Evolutionary conservation across 30 jellyfish, hydroid and myxozoan genomes (phyloP).

Genomic region (Aurelia coerulea): DNA sequence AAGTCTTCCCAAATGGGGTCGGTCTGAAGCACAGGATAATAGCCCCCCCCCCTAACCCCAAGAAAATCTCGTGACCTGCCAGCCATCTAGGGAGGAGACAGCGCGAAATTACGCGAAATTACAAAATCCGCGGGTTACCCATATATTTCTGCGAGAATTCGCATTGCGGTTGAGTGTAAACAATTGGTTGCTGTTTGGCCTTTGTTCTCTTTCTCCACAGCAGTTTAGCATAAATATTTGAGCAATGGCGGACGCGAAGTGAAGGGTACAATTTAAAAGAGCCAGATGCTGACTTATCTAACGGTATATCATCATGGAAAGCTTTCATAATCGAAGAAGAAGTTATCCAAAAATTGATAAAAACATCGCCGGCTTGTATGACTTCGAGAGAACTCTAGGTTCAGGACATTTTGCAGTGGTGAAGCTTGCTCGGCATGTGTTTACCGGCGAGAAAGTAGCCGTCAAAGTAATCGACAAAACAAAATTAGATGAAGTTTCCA

Average conservation of each 20-base stretch:
- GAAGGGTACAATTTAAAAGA: conserved; percentile 11
- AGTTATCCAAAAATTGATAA: conserved; percentile 55
- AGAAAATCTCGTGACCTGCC: too few species aligned
- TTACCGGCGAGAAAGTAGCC: conserved; percentile 98
- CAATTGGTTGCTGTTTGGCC: conserved; percentile 5
- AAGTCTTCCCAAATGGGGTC: too few species aligned
- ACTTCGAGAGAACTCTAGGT: conserved; percentile 90
- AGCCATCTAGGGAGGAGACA: too few species aligned
- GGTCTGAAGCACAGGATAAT: too few species aligned
- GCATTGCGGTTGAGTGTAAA: neutral
- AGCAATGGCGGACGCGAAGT: conserved; percentile 6
- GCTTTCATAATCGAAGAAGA: conserved; percentile 40
- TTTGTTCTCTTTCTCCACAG: neutral
- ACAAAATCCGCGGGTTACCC: neutral
- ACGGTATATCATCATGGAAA: conserved; percentile 7
- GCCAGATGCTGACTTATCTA: conserved; percentile 42
- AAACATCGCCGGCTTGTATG: conserved; percentile 94
- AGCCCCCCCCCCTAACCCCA: too few species aligned
- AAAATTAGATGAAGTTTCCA: conserved; percentile 88
- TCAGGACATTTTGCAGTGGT: conserved; percentile 99
- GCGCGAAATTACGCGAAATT: too few species aligned
- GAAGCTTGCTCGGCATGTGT: conserved; percentile 96
- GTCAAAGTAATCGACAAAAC: conserved; percentile 96
- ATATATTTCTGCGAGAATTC: neutral
- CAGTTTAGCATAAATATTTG: conserved; percentile 1